Evolutionary conservation across 1,140 invertebrate species (phyloP), one percentile per base, ranked within the genome.

Genomic region (Chrysoperla carnea): DNA sequence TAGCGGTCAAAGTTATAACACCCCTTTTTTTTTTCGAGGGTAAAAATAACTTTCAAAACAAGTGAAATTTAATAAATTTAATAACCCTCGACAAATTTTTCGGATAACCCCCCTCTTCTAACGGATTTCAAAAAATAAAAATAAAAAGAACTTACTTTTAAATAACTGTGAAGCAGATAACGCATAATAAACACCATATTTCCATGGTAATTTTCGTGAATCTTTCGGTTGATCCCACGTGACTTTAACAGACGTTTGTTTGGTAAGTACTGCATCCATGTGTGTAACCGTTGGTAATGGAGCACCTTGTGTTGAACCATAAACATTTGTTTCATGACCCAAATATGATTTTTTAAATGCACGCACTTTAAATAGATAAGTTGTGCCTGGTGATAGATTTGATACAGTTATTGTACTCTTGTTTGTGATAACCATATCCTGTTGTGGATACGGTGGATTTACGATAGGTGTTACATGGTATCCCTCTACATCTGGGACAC

Each of bases 101-200:
- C n/a, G n/a, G n/a, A n/a, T n/a, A n/a, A n/a, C n/a, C n/a, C n/a
- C n/a, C n/a, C n/a, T n/a, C n/a, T n/a, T n/a, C n/a, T n/a, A n/a
- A n/a, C n/a, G n/a, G n/a, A n/a, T n/a, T n/a, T n/a, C n/a, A n/a
- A n/a, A n/a, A n/a, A n/a, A n/a, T n/a, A n/a, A n/a, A n/a, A n/a
- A n/a, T n/a, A n/a, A n/a, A n/a, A n/a, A n/a, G n/a, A n/a, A 49
- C 38, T 54, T 52, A 72, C 69, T 56, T 59, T 66, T 54, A 17
- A 69, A 67, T 8, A 73, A 48, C 12, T 69, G 57, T 5, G 55
- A 49, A 46, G 63, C 63, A 8, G 57, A 64, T 0, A 64, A 52
- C 1, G 65, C 72, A 51, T 76, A 78, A 59, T 77, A 71, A 15
- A 83, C 64, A 15, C 76, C 76, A 52, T 83, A 80, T 6, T 65